Base-by-base conservation (phyloP, 2,888 invertebrate genomes). In the Scaeva pyrastri region DNA sequence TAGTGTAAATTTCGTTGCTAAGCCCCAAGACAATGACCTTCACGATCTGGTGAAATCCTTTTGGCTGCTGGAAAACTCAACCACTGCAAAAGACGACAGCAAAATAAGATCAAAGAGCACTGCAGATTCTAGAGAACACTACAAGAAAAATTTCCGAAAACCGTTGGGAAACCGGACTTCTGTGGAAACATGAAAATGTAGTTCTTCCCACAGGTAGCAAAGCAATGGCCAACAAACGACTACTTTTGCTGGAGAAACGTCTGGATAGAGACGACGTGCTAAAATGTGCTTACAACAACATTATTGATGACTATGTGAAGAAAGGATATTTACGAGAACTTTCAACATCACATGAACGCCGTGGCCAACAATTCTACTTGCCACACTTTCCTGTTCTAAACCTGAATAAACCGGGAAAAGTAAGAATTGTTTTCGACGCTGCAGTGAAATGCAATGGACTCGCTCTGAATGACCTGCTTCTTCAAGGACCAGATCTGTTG, bases 291-390 rank as follows among this genome's bases (percentile, higher is more conserved):
- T 66, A 66, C 19, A 8, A 66, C n/a, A 19, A 23, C 4, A 66
- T 50, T 12, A 16, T 66, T 14, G 31, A 50, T 36, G 52, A 68
- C 52, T 68, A 68, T 39, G 14, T 52, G 8, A 2, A 36, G 21
- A 68, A 68, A 39, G 68, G 66, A 8, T 66, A 50, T 50, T n/a
- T 50, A 48, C n/a, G 31, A 16, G 64, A 66, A n/a, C n/a, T 48
- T 1, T 7, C 26, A 48, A 66, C 19, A 7, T 48, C 31, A 36
- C 2, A 66, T 14, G 12, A 26, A 26, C n/a, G 23, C 16, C 31
- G 12, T 14, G 36, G 14, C 23, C 52, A 23, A 52, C 52, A 52
- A 21, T 26, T 55, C 23, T 68, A 52, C 4, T 21, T 52, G 4
- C 68, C 68, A 12, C 68, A 68, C 39, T 39, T 68, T 19, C 52